phyloP scores from a whole-genome alignment of 2,888 invertebrate genomes.

The Apamea crenata region DNA sequence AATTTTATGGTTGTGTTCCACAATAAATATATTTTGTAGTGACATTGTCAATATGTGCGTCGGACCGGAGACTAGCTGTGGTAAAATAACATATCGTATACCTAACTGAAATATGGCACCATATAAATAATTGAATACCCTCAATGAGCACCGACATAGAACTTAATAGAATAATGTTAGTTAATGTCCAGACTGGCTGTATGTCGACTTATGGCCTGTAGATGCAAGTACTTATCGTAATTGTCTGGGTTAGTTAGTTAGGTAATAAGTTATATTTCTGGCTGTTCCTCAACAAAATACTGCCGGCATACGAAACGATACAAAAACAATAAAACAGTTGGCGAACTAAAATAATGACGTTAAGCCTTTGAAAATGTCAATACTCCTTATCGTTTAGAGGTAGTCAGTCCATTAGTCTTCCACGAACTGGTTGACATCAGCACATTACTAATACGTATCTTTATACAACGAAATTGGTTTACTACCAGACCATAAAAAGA shows the following conservation, averaged over 20 bases:
- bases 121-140: conserved; percentile 17
- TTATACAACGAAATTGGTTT: not conserved
- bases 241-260: not conserved
- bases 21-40: not conserved
- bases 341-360: not conserved
- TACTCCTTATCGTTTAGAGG: not conserved
- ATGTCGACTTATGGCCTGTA: not conserved
- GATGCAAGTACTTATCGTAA: not conserved
- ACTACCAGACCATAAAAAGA: not conserved
- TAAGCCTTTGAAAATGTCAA: not conserved
- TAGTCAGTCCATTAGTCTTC: not conserved
- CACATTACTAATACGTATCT: not conserved
- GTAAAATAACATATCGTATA: conserved; percentile 9
- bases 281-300: not conserved
- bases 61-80: not conserved
- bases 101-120: not conserved
- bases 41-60: conserved; percentile 3
- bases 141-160: conserved; percentile 16
- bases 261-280: not conserved
- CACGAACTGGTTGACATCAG: not conserved
- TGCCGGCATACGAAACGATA: not conserved
- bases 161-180: conserved; percentile 7
- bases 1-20: conserved; percentile 3
- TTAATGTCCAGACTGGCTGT: not conserved
- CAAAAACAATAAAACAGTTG: not conserved